These are phyloP conservation scores for Bergia puertoricense DNA, from an alignment of 92 coral and sea anemone species.

Conservation along the genomic window DNA sequence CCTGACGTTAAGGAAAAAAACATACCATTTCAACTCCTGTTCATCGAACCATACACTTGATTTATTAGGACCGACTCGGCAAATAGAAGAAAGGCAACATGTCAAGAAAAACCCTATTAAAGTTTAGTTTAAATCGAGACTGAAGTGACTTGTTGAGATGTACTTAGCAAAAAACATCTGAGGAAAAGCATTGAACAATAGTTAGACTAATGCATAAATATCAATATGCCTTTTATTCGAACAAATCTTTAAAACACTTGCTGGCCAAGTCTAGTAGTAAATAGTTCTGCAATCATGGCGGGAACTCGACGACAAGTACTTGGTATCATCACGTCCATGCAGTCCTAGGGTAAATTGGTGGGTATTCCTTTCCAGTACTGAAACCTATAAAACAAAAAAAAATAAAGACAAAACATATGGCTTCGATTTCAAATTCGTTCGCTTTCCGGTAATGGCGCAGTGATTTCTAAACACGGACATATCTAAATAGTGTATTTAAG, in stretches of 20 bases:
- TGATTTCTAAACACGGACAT: neutral
- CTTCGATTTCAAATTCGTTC: neutral
- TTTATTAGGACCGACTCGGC: neutral
- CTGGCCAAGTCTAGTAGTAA: too few species aligned
- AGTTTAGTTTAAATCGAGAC: too few species aligned
- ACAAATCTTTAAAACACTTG: too few species aligned
- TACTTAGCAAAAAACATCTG: too few species aligned
- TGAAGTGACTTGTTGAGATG: neutral
- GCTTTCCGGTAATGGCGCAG: neutral
- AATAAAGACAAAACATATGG: neutral
- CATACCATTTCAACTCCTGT: too few species aligned
- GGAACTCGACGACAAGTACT: neutral
- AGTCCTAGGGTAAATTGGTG: slow-evolving; percentile 51
- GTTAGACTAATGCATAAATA: too few species aligned
- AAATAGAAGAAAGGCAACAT: neutral
- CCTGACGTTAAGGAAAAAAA: too few species aligned
- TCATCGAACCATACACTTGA: neutral
- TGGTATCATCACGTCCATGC: neutral
- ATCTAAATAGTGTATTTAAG: neutral
- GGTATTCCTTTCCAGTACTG: slow-evolving; percentile 93
- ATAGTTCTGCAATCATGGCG: too few species aligned
- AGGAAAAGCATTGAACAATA: too few species aligned
- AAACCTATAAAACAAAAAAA: slow-evolving; percentile 56
- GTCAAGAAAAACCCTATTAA: too few species aligned
- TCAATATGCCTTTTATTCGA: too few species aligned